Conservation (phyloP, 2,888 invertebrate genomes). For the Cephus runcator region DNA sequence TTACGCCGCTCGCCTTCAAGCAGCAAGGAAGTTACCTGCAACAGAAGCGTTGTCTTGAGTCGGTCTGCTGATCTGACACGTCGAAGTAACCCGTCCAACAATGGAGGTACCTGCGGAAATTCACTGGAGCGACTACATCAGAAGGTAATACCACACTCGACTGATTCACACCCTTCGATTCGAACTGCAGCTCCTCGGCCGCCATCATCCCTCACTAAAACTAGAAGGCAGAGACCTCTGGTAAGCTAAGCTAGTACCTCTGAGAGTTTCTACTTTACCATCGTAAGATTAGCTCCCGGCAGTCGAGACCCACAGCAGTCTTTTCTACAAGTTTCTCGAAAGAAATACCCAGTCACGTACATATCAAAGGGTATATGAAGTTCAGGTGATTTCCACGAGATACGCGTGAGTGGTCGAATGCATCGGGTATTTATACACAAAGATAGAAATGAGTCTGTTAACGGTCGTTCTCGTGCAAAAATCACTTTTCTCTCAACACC, state of each 20-base stretch:
- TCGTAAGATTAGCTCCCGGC: background rate
- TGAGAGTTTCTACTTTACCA: background rate
- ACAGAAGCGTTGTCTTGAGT: constrained; percentile 28
- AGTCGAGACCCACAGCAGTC: background rate
- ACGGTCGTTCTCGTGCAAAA: constrained; percentile 22
- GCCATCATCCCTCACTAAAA: background rate
- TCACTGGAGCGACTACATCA: background rate
- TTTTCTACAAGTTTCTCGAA: background rate
- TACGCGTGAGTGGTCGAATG: background rate
- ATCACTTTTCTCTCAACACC: constrained; percentile 25
- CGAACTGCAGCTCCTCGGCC: background rate
- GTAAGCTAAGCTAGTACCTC: background rate
- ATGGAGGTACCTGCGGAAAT: background rate
- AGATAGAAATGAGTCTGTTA: background rate
- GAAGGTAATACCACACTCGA: background rate
- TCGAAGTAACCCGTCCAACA: background rate
- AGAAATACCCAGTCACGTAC: background rate
- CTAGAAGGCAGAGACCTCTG: background rate
- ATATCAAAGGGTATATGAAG: background rate
- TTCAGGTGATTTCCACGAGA: background rate
- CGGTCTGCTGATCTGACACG: background rate
- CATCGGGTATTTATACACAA: background rate
- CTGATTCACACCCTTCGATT: background rate
- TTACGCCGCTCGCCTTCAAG: constrained; percentile 77
- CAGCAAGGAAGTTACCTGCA: constrained; percentile 76